Base-by-base conservation (phyloP, 2,797 vertebrate species). In the Melopsittacus undulatus region DNA sequence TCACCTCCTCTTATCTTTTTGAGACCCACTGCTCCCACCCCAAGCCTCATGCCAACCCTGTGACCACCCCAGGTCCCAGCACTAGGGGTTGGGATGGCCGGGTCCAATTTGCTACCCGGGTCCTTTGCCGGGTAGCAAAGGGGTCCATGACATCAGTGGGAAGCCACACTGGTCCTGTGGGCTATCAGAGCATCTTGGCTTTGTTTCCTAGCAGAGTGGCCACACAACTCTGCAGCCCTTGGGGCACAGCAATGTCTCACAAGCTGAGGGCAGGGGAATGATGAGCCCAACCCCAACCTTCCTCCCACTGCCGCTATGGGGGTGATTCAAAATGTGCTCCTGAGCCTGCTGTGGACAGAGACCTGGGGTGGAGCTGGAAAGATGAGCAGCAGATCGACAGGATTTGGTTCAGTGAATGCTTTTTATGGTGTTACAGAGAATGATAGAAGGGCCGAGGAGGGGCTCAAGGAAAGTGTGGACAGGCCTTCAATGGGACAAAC, bases 101-200 rank as follows among this genome's bases (percentile, higher is more conserved):
- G 24, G 49, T 59, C 64, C n/a, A n/a, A n/a, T n/a, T n/a, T n/a
- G n/a, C n/a, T n/a, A n/a, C n/a, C n/a, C n/a, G n/a, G n/a, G n/a
- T n/a, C n/a, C n/a, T n/a, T n/a, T n/a, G 54, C 43, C 56, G 0
- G 0, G 11, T 64, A 81, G 40, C 34, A 66, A 3, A 11, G 67
- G 32, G 51, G 66, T n/a, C 30, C 16, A 9, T 36, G 29, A 30
- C 54, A 45, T 20, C 0, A 1, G 13, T 56, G 34, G 48, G 34
- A 54, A 63, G 45, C 63, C 59, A 23, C 10, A 3, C 23, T 5
- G 22, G 18, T 76, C 67, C 67, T 38, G 21, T 30, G 59, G 63
- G 32, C 56, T 83, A 48, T 36, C n/a, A 40, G 64, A 67, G 30
- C 68, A 56, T 30, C 46, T 83, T 27, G 77, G n/a, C 79, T 56